Base-by-base conservation (phyloP, 1,140 invertebrate genomes). In the Achroia grisella region DNA sequence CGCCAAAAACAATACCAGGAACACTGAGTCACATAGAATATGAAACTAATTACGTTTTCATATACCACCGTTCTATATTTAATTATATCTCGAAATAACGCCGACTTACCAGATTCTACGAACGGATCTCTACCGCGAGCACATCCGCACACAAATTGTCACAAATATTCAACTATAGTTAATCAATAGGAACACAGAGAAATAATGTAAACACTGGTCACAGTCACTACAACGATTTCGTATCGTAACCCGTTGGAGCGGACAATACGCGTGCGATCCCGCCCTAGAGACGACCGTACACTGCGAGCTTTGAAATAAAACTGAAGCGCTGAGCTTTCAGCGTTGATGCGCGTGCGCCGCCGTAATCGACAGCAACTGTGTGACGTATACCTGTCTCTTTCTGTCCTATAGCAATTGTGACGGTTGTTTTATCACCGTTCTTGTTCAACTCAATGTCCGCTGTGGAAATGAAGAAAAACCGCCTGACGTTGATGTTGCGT, bases 1-100 rank as follows among this genome's bases (percentile, higher is more conserved):
- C 51, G 42, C 40, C 39, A 33, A 60, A 59, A 62, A 66, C 56
- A 71, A 61, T 66, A 69, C 60, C 45, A 36, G 41, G 55, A 62
- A 69, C 12, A 40, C 33, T 77, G 71, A 79, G 50, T 79, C 75
- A 80, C 55, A 49, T 56, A 60, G 54, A 66, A 71, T 73, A 77
- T 79, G 60, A 66, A 65, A 76, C 70, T 78, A 76, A 81, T 79
- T 78, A 83, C 68, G 52, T 73, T 71, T 75, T 74, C 69, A 77
- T 74, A 71, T 72, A 48, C 56, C 61, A 52, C 55, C 52, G 67
- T 64, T 77, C 79, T 84, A 81, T 73, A 79, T 81, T 76, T 84
- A 81, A 83, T 80, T 78, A 78, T 73, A 76, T 71, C 76, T 72
- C 64, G 79, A 80, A 80, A 83, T 83, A 83, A 43, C 78, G 76